phyloP scores from a whole-genome alignment of 2,888 invertebrate species.

The Coleophora deauratella region DNA sequence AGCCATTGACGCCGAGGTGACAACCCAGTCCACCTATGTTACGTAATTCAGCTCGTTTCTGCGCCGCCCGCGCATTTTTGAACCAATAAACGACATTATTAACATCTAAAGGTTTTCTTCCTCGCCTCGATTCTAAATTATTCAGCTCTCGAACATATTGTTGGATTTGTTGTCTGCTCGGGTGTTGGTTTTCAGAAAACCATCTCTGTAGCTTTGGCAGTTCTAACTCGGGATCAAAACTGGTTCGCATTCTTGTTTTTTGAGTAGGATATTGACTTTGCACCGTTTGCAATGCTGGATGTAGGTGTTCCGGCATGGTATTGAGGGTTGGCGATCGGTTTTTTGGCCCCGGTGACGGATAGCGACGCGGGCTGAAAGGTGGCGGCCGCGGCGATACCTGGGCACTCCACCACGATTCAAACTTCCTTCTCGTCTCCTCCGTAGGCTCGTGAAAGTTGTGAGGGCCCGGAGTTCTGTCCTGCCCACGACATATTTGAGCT shows the following conservation, averaged over 20 bases:
- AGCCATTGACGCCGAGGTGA: conserved; percentile 77
- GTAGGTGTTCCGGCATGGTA: conserved; percentile 72
- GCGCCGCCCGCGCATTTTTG: conserved; percentile 97
- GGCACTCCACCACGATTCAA: conserved; percentile 92
- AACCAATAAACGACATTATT: conserved; percentile 99
- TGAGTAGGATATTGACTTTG: conserved; percentile 86
- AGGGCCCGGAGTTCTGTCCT: conserved; percentile 78
- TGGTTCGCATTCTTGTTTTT: conserved; percentile 96
- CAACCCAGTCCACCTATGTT: conserved; percentile 74
- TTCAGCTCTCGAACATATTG: conserved; percentile 96
- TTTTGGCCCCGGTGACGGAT: conserved; percentile 66
- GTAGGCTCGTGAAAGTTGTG: conserved; percentile 80
- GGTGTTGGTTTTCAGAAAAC: conserved; percentile 98
- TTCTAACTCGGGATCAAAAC: conserved; percentile 97
- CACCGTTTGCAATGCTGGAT: conserved; percentile 84
- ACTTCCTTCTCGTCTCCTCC: conserved; percentile 89
- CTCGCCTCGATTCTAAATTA: conserved; percentile 91
- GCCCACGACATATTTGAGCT: conserved; percentile 87
- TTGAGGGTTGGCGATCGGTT: conserved; percentile 64
- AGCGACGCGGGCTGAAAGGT: conserved; percentile 65
- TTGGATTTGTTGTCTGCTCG: conserved; percentile 96
- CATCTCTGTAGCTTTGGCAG: conserved; percentile 96
- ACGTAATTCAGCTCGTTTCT: conserved; percentile 90
- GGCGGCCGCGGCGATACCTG: conserved; percentile 79
- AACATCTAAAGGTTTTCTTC: conserved; percentile 94